phyloP scores from a whole-genome alignment of 1,140 invertebrate species.

The Anastatus disparis region DNA sequence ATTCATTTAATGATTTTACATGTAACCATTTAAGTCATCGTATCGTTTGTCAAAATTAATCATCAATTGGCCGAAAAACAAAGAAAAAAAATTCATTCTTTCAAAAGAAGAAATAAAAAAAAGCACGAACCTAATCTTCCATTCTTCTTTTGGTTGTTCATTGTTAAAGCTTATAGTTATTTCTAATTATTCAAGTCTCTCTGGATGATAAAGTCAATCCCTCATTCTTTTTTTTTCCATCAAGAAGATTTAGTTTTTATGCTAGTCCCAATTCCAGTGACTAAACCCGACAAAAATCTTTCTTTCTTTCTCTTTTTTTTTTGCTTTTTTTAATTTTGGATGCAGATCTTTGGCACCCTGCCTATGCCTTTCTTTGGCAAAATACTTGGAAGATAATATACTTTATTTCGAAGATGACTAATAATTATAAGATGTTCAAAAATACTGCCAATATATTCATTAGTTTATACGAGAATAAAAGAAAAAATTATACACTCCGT shows the following conservation, averaged over 20 bases:
- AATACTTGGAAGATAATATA: conserved; percentile 22
- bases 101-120: not conserved
- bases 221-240: not conserved
- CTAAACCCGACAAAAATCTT: not conserved
- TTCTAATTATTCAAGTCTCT: conserved; percentile 19
- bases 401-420: not conserved
- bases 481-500: too few relatives aligned
- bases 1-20: too few relatives aligned
- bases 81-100: not conserved
- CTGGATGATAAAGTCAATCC: conserved; percentile 16
- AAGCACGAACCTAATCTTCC: not conserved
- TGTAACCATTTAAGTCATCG: too few relatives aligned
- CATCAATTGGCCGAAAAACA: not conserved
- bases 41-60: conserved; percentile 4
- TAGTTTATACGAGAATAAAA: too few relatives aligned
- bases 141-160: conserved; percentile 10
- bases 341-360: conserved; percentile 13
- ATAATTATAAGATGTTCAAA: too few relatives aligned
- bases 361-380: conserved; percentile 17
- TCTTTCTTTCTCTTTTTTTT: not conserved
- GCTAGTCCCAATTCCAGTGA: not conserved
- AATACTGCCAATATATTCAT: too few relatives aligned
- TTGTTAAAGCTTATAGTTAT: conserved; percentile 9
- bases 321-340: conserved; percentile 6
- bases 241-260: conserved; percentile 5